Percentiles rank a stretch among this genome's conserved stretches.
These are phyloP conservation scores for Pseudomyrmex sp. DNA, from an alignment of 1,140 invertebrate genomes.

Conservation along the genomic window DNA sequence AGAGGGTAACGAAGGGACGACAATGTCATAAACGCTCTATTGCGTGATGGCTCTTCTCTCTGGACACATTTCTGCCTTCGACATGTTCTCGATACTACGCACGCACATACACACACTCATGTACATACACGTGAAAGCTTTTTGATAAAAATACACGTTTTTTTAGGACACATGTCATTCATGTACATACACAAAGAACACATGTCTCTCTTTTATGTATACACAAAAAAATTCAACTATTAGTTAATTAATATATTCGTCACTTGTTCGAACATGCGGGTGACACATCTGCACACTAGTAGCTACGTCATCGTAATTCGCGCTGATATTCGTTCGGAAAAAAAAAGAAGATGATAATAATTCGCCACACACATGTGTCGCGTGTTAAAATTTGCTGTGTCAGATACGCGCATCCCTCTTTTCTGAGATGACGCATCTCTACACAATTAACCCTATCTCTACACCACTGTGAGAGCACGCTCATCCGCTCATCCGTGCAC, in stretches of 20 bases:
- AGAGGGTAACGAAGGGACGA: slow-evolving; percentile 67
- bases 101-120: neutral
- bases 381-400: slow-evolving; percentile 53
- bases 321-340: neutral
- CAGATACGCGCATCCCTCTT: slow-evolving; percentile 41
- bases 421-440: slow-evolving; percentile 39
- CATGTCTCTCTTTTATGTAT: neutral
- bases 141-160: too few relatives aligned
- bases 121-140: too few relatives aligned
- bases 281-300: neutral
- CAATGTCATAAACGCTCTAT: slow-evolving; percentile 73
- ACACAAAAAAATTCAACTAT: too few relatives aligned
- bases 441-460: slow-evolving; percentile 42
- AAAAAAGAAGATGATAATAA: neutral
- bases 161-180: too few relatives aligned
- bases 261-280: slow-evolving; percentile 4
- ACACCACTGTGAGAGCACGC: slow-evolving; percentile 46
- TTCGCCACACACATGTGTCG: slow-evolving; percentile 19
- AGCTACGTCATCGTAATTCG: neutral
- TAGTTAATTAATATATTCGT: neutral
- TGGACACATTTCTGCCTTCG: slow-evolving; percentile 42
- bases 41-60: slow-evolving; percentile 63
- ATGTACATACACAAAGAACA: neutral
- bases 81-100: slow-evolving; percentile 19
- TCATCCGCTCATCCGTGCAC: neutral